Percentiles rank a stretch among this genome's conserved stretches.
These are phyloP conservation scores for Crepidodera aurea DNA, from an alignment of 2,888 invertebrate genomes.

Conservation along the genomic window DNA sequence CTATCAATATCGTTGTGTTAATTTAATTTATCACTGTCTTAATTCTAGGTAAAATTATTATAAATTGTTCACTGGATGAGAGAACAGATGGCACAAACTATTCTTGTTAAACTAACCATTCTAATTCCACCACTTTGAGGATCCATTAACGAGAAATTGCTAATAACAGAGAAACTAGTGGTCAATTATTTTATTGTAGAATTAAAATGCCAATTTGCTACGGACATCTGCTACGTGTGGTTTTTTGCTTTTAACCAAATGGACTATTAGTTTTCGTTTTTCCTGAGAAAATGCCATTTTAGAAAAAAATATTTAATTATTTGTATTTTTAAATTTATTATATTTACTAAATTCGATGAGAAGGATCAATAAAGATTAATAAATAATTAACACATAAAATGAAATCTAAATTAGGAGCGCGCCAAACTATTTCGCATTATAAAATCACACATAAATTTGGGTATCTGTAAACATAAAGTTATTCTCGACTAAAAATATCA, in stretches of 20 bases:
- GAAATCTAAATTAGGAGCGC: too few relatives aligned
- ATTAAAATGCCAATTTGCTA: slow-evolving; percentile 21
- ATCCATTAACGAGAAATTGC: slow-evolving; percentile 24
- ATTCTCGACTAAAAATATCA: too few relatives aligned
- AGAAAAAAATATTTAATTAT: too few relatives aligned
- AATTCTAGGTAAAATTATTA: slow-evolving; percentile 14
- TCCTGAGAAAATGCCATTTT: neutral
- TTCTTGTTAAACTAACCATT: slow-evolving; percentile 24
- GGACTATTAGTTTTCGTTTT: neutral
- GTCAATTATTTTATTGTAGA: slow-evolving; percentile 25
- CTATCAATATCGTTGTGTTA: slow-evolving; percentile 6
- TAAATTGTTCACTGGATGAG: slow-evolving; percentile 13
- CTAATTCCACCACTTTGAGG: slow-evolving; percentile 17
- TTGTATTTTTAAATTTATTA: too few relatives aligned
- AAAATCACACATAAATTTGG: too few relatives aligned
- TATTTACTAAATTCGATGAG: too few relatives aligned
- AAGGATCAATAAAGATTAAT: too few relatives aligned
- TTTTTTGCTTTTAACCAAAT: slow-evolving; percentile 4
- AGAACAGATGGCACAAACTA: slow-evolving; percentile 17
- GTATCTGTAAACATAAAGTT: too few relatives aligned
- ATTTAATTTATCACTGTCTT: slow-evolving; percentile 15
- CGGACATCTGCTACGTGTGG: slow-evolving; percentile 20
- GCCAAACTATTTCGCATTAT: too few relatives aligned
- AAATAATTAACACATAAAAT: too few relatives aligned
- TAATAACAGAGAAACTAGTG: slow-evolving; percentile 24